Conservation (phyloP, 2,113 vertebrate genomes). For the Bos indicus region DNA sequence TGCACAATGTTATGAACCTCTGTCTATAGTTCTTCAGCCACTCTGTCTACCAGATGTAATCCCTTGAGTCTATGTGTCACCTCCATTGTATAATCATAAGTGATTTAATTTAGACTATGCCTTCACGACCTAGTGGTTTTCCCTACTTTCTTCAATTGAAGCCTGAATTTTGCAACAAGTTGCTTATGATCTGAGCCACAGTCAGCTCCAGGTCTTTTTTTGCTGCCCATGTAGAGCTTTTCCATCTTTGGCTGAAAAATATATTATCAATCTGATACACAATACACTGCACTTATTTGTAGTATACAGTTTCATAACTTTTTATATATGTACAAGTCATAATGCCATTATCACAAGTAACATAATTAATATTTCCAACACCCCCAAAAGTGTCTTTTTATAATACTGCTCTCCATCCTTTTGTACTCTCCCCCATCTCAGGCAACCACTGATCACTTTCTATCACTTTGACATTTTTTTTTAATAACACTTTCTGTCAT, state of each 20-base stretch:
- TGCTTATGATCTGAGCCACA: too few relatives aligned
- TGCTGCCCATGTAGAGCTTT: not conserved
- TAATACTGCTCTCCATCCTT: not conserved
- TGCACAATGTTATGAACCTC: too few relatives aligned
- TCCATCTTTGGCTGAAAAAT: not conserved
- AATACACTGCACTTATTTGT: not conserved
- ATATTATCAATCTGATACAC: not conserved
- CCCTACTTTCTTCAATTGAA: too few relatives aligned
- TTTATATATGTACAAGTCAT: not conserved
- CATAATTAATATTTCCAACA: not conserved
- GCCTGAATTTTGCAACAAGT: too few relatives aligned
- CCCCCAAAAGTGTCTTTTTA: not conserved
- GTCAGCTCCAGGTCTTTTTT: not conserved
- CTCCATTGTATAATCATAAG: too few relatives aligned
- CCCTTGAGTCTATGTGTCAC: too few relatives aligned
- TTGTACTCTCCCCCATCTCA: rapidly evolving
- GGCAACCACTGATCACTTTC: not conserved
- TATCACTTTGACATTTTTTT: not conserved
- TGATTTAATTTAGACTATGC: too few relatives aligned
- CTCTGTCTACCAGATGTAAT: too few relatives aligned
- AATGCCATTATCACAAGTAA: not conserved
- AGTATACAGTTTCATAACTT: not conserved
- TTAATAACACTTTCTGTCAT: not conserved
- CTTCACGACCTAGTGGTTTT: too few relatives aligned
- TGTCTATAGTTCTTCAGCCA: too few relatives aligned